Base-by-base conservation (phyloP, 1,140 invertebrate genomes). In the Saxidomus purpurata region DNA sequence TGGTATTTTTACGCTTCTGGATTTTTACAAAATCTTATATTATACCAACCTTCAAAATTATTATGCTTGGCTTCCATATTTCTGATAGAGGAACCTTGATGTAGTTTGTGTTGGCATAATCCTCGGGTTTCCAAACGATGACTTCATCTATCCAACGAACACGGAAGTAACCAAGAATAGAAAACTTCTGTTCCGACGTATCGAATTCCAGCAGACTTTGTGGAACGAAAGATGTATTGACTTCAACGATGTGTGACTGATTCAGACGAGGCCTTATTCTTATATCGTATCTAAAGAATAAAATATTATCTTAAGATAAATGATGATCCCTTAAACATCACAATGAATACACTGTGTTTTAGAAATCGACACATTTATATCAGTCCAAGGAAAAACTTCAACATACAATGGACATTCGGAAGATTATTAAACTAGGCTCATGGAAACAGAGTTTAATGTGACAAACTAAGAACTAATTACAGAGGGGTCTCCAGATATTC, bases 171-270 rank as follows among this genome's bases (percentile, higher is more conserved):
- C 59, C 82, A 4, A 84, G 63, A 1, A 84, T 71, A 31, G 82
- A 84, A 71, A 84, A 84, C 67, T 67, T 63, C 43, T 84, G 82
- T 25, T 69, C 61, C 17, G 82, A 63, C 9, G 82, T 84, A 25
- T 84, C 82, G 22, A 84, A 84, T 13, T 84, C 38, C 22, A 84
- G 28, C 13, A 84, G 28, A 22, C 61, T 74, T 19, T 25, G 6
- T 31, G 82, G 82, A 19, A 71, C 40, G 63, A 84, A 84, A 9
- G 19, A 43, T 43, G 82, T 38, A 0, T 25, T 25, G 3, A 84
- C 28, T 0, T 28, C 19, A 19, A 84, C 28, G 15, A 38, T n/a
- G 13, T 49, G 15, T 22, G 82, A 84, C 34, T 84, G 61, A n/a
- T 84, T 52, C 1, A 71, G 2, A 31, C 34, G 34, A 19, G 82